A percentile compares a stretch with the other conserved stretches of the same genome.
Evolutionary conservation across 2,888 invertebrate genomes (phyloP).

Genomic region (Sicus ferrugineus): DNA sequence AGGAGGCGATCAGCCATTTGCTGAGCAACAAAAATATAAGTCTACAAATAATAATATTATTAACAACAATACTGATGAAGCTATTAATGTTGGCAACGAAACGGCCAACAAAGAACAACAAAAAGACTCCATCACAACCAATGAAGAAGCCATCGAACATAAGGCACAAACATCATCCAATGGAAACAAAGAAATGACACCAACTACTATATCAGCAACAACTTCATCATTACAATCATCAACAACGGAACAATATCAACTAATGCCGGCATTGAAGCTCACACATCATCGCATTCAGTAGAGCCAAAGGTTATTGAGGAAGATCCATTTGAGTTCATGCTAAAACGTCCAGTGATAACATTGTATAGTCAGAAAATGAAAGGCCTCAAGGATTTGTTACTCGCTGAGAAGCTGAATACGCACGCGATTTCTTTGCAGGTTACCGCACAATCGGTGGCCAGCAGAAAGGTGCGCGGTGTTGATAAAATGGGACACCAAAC

Average conservation of each 20-base stretch:
- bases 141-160: conserved; percentile 28
- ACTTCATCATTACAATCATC: conserved; percentile 9
- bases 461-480: conserved; percentile 66
- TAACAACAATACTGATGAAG: conserved; percentile 46
- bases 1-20: conserved; percentile 76
- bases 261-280: not conserved
- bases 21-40: conserved; percentile 59
- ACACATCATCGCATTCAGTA: conserved; percentile 36
- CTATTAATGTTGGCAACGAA: conserved; percentile 40
- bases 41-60: conserved; percentile 35
- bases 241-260: conserved; percentile 8
- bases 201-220: not conserved
- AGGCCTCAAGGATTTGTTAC: conserved; percentile 84
- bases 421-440: conserved; percentile 93
- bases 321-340: conserved; percentile 59
- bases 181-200: conserved; percentile 12
- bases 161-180: conserved; percentile 6
- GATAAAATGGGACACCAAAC: conserved; percentile 55
- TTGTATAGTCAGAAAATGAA: conserved; percentile 94
- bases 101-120: conserved; percentile 27
- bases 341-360: conserved; percentile 70
- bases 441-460: conserved; percentile 85
- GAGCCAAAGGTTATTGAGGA: conserved; percentile 43
- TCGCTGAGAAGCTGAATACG: conserved; percentile 89
- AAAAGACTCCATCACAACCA: conserved; percentile 27